A percentile compares a stretch with the other conserved stretches of the same genome.
phyloP scores from a whole-genome alignment of 2,888 invertebrate species.

The Mesorhabditis spiculigera region DNA sequence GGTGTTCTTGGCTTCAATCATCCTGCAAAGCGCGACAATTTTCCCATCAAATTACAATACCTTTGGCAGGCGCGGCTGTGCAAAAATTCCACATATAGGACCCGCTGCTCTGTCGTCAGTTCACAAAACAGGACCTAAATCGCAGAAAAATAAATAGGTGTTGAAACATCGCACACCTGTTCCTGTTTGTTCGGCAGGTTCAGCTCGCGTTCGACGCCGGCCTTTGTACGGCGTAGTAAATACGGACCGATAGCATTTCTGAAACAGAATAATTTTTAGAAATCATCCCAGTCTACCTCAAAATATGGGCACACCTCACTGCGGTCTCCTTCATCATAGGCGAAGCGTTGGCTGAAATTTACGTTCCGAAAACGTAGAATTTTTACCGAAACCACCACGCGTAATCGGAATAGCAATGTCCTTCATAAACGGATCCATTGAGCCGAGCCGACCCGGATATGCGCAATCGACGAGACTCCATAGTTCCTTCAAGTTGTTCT shows the following conservation, averaged over 20 bases:
- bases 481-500: conserved; percentile 82
- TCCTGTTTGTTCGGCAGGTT: conserved; percentile 83
- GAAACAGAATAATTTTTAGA: conserved; percentile 7
- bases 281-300: conserved; percentile 61
- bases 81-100: conserved; percentile 72
- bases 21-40: conserved; percentile 7
- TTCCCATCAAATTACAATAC: neutral
- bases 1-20: conserved; percentile 59
- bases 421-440: conserved; percentile 77
- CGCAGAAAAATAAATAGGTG: conserved; percentile 10
- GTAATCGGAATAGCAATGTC: conserved; percentile 83
- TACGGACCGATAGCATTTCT: conserved; percentile 81
- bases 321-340: conserved; percentile 77
- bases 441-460: conserved; percentile 83
- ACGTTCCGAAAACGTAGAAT: neutral
- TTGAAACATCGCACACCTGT: conserved; percentile 68
- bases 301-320: conserved; percentile 79
- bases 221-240: conserved; percentile 80
- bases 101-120: conserved; percentile 77
- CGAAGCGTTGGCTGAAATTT: conserved; percentile 25
- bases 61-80: conserved; percentile 64
- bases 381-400: conserved; percentile 76
- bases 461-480: conserved; percentile 92
- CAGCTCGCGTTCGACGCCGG: conserved; percentile 77
- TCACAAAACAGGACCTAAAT: conserved; percentile 77